phyloP scores from a whole-genome alignment of 2,888 invertebrate species.

The Ectemnius continuus region DNA sequence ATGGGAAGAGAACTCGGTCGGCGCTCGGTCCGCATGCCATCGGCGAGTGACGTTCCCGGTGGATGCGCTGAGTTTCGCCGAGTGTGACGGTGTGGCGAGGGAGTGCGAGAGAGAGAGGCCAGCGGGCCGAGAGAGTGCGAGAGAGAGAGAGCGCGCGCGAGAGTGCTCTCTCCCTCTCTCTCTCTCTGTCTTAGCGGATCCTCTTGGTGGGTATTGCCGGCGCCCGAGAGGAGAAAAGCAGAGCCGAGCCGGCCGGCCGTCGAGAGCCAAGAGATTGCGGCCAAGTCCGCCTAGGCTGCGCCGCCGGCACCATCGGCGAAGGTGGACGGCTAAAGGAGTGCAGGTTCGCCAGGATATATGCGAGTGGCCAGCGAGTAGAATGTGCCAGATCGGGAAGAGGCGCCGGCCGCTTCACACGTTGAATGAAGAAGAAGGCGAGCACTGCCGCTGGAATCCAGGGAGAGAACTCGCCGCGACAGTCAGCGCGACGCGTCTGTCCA shows the following conservation, averaged over 20 bases:
- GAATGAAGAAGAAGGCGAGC: background rate
- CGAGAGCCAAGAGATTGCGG: slow-evolving; percentile 11
- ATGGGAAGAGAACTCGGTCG: slow-evolving; percentile 56
- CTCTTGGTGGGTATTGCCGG: background rate
- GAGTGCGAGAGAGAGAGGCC: slow-evolving; percentile 25
- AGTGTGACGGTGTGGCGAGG: slow-evolving; percentile 40
- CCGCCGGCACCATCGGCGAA: slow-evolving; percentile 9
- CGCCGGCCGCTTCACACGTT: no score
- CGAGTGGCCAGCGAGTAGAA: no score
- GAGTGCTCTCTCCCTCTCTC: background rate
- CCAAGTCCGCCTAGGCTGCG: background rate
- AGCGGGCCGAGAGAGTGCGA: slow-evolving; percentile 21
- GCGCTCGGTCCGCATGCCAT: slow-evolving; percentile 49
- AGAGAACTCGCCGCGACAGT: background rate
- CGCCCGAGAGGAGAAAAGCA: background rate
- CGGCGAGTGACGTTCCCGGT: slow-evolving; percentile 60
- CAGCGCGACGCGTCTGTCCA: slow-evolving; percentile 71
- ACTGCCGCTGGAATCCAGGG: slow-evolving; percentile 21
- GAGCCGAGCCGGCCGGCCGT: slow-evolving; percentile 5
- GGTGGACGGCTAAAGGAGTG: slow-evolving; percentile 2
- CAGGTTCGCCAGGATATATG: background rate
- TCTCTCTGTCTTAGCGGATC: no score
- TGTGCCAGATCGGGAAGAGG: no score
- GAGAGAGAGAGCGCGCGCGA: slow-evolving; percentile 29
- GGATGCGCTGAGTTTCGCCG: slow-evolving; percentile 27